Base-by-base conservation (phyloP, 2,113 vertebrate genomes). In the Camelus bactrianus region DNA sequence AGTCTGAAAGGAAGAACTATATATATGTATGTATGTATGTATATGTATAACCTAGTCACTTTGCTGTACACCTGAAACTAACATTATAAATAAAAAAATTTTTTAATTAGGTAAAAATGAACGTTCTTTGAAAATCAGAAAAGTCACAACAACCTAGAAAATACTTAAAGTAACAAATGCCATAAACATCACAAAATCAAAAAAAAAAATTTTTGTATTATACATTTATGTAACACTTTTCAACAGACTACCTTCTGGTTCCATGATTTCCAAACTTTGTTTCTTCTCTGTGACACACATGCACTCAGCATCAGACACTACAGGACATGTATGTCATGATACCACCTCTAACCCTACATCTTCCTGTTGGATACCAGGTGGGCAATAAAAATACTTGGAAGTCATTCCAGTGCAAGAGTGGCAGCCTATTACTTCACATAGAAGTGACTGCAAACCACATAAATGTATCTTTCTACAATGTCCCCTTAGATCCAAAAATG, bases 111-210 rank as follows among this genome's bases (percentile, higher is more conserved):
- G 46, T 32, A 54, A 79, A 92, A 93, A 32, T 50, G 8, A 91
- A 42, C 75, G 9, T 56, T 56, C 65, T 79, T 58, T 94, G 87
- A 83, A 89, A 90, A 80, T 46, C 10, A 95, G 75, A 76, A 50
- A 48, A 54, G 30, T 48, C 35, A 60, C 17, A 42, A 72, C 6
- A 35, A 95, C 64, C 16, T 73, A 46, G 85, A 89, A 95, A 69
- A 67, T 30, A 46, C 35, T 54, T 70, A 11, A 12, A 62, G 30
- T 35, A 72, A 79, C 30, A 89, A 83, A 89, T 24, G 76, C 42
- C 91, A 69, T 42, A 64, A 79, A 35, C 35, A 64, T 12, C n/a
- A 65, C 58, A 91, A 84, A 84, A 60, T 35, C 7, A n/a, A n/a
- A 5, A 56, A 92, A 81, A 42, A 64, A 52, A 72, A 13, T 26